A percentile compares a stretch with the other conserved stretches of the same genome.
Conservation (phyloP, 2,113 vertebrate species). For the Nycticebus coucang region DNA sequence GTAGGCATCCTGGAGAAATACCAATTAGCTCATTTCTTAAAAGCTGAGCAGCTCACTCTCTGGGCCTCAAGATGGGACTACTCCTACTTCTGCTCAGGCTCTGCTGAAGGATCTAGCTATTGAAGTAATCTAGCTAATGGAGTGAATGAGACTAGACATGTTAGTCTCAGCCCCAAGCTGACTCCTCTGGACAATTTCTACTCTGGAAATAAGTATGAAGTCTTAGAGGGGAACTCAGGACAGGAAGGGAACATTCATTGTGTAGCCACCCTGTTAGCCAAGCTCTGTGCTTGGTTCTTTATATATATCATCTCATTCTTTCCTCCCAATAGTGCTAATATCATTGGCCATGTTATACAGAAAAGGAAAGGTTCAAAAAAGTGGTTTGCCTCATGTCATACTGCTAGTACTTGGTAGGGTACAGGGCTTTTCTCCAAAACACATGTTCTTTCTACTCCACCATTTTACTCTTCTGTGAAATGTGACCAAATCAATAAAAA, state of each 20-base stretch:
- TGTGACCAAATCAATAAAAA: neutral
- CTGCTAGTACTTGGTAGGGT: neutral
- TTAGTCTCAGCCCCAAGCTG: neutral
- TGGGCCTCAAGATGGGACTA: neutral
- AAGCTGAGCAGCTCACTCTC: neutral
- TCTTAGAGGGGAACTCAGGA: neutral
- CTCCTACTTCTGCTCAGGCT: neutral
- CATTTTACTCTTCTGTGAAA: neutral
- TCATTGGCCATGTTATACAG: neutral
- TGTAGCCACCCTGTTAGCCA: neutral
- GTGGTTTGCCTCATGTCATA: neutral
- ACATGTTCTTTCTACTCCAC: neutral
- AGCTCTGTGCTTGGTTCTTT: neutral
- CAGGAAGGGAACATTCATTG: neutral
- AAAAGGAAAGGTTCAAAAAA: neutral
- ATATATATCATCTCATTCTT: neutral
- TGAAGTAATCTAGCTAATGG: neutral
- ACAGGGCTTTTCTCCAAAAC: neutral
- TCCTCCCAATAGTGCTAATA: neutral
- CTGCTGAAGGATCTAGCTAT: neutral
- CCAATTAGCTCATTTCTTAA: neutral
- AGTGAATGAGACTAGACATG: neutral
- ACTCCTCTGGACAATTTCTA: neutral
- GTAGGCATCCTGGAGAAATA: slow-evolving; percentile 5
- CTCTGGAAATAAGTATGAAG: neutral